Conservation (phyloP, 2,888 invertebrate genomes). For the Choreutis nemorana region DNA sequence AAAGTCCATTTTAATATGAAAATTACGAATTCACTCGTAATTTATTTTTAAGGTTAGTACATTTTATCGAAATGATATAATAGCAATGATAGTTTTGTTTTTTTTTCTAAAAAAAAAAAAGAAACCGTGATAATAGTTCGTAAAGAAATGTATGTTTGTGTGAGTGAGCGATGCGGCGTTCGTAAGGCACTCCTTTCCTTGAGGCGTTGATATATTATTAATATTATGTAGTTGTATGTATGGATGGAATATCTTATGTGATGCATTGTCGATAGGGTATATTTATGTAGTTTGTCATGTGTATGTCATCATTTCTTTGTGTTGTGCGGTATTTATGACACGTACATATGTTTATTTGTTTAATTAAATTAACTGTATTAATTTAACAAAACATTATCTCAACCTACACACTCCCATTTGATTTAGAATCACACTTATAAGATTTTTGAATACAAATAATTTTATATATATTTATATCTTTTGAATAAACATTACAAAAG, state of each 20-base stretch:
- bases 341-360: no score
- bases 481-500: no score
- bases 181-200: conserved; percentile 59
- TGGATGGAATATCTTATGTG: conserved; percentile 1
- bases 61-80: conserved; percentile 50
- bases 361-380: no score
- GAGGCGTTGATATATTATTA: conserved; percentile 24
- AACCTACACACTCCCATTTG: no score
- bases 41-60: conserved; percentile 62
- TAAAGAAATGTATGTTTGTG: conserved; percentile 48
- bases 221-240: conserved; percentile 5
- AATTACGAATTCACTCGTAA: conserved; percentile 36
- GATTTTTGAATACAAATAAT: no score
- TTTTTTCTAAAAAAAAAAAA: conserved; percentile 49
- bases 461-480: no score
- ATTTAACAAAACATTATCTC: no score
- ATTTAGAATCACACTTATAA: no score
- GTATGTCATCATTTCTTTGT: conserved; percentile 17
- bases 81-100: conserved; percentile 47
- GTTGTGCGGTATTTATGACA: conserved; percentile 40
- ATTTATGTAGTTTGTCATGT: conserved; percentile 26
- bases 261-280: conserved; percentile 34
- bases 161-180: conserved; percentile 47
- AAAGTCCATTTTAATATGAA: conserved; percentile 44
- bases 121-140: conserved; percentile 65